Conservation (phyloP, 1,140 invertebrate genomes). For the Drosophila asahinai region DNA sequence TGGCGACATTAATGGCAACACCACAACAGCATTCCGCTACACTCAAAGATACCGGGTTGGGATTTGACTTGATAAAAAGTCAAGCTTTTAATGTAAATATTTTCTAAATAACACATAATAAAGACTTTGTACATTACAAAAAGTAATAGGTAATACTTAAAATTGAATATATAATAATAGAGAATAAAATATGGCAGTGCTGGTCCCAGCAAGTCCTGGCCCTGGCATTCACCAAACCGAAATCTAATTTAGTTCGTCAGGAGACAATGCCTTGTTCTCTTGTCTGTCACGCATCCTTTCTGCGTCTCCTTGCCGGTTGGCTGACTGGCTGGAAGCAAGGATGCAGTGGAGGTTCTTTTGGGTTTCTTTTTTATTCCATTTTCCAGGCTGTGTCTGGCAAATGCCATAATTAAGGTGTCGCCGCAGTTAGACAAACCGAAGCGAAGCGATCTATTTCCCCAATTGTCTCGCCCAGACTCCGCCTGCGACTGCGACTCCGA, state of each 20-base stretch:
- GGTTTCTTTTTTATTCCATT: background rate
- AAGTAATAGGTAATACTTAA: no score
- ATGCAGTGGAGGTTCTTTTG: slow-evolving; percentile 18
- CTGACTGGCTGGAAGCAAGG: background rate
- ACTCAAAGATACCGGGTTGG: background rate
- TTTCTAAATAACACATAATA: no score
- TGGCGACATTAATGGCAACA: slow-evolving; percentile 38
- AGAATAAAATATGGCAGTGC: no score
- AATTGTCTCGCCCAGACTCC: slow-evolving; percentile 3
- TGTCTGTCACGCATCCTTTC: slow-evolving; percentile 53
- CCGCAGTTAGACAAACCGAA: slow-evolving; percentile 35
- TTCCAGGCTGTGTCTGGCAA: slow-evolving; percentile 16
- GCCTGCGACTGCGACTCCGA: background rate
- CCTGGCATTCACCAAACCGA: slow-evolving; percentile 62
- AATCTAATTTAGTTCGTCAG: slow-evolving; percentile 78
- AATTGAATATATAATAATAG: no score
- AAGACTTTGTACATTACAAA: no score
- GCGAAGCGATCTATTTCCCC: slow-evolving; percentile 35
- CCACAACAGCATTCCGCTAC: slow-evolving; percentile 6
- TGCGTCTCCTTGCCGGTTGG: slow-evolving; percentile 9
- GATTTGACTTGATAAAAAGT: background rate
- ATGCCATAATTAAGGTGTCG: slow-evolving; percentile 77
- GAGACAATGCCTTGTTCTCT: slow-evolving; percentile 40
- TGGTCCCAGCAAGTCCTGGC: slow-evolving; percentile 9
- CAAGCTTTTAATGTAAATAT: no score